Base-by-base conservation (phyloP, 2,797 vertebrate genomes). In the Aplochiton taeniatus region DNA sequence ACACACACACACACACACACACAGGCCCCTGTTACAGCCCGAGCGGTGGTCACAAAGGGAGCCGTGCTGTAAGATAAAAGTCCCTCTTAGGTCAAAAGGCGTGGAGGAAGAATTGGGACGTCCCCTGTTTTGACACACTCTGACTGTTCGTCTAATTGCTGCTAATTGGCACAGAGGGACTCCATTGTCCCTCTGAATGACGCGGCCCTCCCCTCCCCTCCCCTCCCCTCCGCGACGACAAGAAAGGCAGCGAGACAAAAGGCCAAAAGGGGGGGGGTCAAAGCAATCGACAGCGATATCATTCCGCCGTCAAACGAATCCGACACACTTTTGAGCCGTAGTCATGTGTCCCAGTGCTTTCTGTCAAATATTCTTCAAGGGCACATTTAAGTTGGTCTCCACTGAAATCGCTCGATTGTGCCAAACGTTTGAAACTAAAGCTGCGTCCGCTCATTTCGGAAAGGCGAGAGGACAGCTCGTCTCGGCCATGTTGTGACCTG, bases 131-230 rank as follows among this genome's bases (percentile, higher is more conserved):
- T 80, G 82, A 89, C 85, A 89, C 82, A 75, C 81, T 86, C 69
- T 85, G 85, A 87, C 85, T 91, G 76, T 86, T 92, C 81, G 81
- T 84, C 89, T 93, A 93, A 93, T 93, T 93, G 87, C 88, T 87
- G 89, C 89, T 78, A 85, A 80, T 93, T 91, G 91, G 86, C 82
- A 61, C 83, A 89, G 89, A 87, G 86, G 87, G 90, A 81, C 84
- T 83, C 86, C 87, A 91, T 88, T 93, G 87, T 92, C 92, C 31
- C 71, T 16, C 68, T 69, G 63, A 61, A 86, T 88, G 90, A 86
- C 87, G 83, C 61, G 8, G 61, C 79, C 83, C 79, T 82, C 77
- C 79, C 84, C 80, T 81, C 61, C 65, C 57, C 76, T n/a, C n/a
- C n/a, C n/a, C n/a, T n/a, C n/a, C 79, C 85, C 79, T 82, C 61